Conservation (phyloP, 2,113 vertebrate species). For the Tringa solitaria region DNA sequence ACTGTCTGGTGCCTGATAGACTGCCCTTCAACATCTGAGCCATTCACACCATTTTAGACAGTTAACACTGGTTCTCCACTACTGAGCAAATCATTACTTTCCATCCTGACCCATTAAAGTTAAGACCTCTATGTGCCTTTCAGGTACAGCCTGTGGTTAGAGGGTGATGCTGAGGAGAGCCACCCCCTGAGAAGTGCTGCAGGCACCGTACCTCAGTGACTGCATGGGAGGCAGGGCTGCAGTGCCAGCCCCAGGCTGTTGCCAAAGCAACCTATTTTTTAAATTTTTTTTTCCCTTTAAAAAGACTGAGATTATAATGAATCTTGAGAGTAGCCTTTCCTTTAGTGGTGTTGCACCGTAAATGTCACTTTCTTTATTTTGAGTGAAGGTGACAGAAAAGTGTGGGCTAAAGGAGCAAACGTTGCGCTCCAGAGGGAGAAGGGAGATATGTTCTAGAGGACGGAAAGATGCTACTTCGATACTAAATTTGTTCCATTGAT, state of each 20-base stretch:
- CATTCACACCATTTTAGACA: conserved; percentile 54
- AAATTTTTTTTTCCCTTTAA: neutral
- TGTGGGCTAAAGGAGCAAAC: conserved; percentile 12
- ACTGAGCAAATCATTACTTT: conserved; percentile 40
- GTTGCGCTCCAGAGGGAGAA: neutral
- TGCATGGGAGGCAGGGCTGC: neutral
- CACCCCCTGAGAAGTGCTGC: conserved; percentile 30
- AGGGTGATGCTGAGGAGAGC: conserved; percentile 23
- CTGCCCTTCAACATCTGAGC: conserved; percentile 50
- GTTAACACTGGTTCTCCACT: conserved; percentile 25
- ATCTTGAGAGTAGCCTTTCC: conserved; percentile 29
- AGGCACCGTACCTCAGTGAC: neutral
- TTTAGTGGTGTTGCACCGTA: neutral
- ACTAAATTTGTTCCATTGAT: neutral
- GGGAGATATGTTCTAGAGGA: neutral
- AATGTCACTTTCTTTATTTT: conserved; percentile 45
- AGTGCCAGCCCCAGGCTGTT: conserved; percentile 18
- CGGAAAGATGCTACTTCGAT: neutral
- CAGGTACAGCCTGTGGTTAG: neutral
- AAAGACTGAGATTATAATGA: conserved; percentile 34
- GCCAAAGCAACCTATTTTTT: neutral
- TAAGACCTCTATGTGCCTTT: conserved; percentile 32
- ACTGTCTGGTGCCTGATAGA: conserved; percentile 60
- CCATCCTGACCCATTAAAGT: conserved; percentile 46
- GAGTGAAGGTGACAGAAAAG: conserved; percentile 28